These are phyloP conservation scores for Gymnothorax reevesii DNA, from an alignment of 2,797 vertebrate genomes.

Conservation along the genomic window DNA sequence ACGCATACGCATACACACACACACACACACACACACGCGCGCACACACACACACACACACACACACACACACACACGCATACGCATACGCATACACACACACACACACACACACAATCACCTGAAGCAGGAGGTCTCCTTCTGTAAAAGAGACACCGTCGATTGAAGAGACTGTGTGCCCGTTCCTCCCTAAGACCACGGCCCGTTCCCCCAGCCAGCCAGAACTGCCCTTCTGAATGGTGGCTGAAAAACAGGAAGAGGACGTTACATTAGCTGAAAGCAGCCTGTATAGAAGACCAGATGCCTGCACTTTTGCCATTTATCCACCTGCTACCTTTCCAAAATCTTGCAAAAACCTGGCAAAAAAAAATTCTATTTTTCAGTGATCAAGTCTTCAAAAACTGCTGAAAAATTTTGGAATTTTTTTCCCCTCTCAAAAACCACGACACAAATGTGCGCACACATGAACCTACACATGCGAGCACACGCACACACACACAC, in stretches of 20 bases:
- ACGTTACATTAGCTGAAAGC: not conserved
- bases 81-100: not conserved
- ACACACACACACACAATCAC: constrained; percentile 31
- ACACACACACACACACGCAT: not conserved
- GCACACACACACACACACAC: not conserved
- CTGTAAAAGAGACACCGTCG: constrained; percentile 50
- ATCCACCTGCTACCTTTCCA: not conserved
- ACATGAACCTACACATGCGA: not conserved
- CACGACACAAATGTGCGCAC: not conserved
- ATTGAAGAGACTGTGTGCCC: constrained; percentile 41
- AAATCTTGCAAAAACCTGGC: not conserved
- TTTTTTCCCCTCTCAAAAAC: too few relatives aligned
- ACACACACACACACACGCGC: too few relatives aligned
- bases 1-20: too few relatives aligned
- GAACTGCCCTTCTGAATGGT: constrained; percentile 53
- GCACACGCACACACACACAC: not conserved
- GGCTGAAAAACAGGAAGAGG: constrained; percentile 49
- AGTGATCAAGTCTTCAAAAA: too few relatives aligned
- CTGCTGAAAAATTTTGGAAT: too few relatives aligned
- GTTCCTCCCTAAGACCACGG: constrained; percentile 45
- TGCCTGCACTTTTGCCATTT: not conserved
- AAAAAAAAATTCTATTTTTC: too few relatives aligned
- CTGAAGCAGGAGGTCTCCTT: constrained; percentile 73
- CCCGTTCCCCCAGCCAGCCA: constrained; percentile 8
- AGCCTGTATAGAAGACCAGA: not conserved